phyloP scores from a whole-genome alignment of 2,888 invertebrate species.

The Ophioninae sp. region DNA sequence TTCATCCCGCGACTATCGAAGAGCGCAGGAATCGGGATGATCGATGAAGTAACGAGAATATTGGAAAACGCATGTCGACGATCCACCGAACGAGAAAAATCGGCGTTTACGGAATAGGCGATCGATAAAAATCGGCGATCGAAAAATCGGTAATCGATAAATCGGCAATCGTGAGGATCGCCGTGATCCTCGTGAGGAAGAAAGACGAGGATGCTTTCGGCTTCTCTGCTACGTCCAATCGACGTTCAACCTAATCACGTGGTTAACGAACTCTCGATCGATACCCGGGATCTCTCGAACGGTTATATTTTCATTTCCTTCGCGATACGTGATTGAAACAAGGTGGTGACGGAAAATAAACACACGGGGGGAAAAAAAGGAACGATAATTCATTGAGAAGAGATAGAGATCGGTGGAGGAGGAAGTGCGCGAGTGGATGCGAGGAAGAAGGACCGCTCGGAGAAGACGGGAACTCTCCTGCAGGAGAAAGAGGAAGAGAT shows the following conservation, averaged over 20 bases:
- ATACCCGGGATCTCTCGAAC: neutral
- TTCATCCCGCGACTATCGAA: slow-evolving; percentile 2
- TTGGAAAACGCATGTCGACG: slow-evolving; percentile 3
- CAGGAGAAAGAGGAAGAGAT: slow-evolving; percentile 78
- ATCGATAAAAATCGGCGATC: neutral
- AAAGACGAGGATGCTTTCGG: slow-evolving; percentile 60
- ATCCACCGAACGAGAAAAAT: neutral
- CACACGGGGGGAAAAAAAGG: neutral
- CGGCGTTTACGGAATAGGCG: no score
- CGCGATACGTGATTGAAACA: slow-evolving; percentile 19
- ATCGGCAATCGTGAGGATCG: slow-evolving; percentile 27
- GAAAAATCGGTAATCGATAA: neutral
- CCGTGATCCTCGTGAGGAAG: slow-evolving; percentile 42
- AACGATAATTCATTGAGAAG: neutral
- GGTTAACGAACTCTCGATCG: slow-evolving; percentile 37
- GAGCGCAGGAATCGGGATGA: neutral
- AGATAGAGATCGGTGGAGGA: slow-evolving; percentile 30
- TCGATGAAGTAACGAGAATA: neutral
- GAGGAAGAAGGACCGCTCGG: slow-evolving; percentile 70
- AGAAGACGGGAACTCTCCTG: slow-evolving; percentile 74
- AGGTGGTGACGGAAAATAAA: slow-evolving; percentile 33
- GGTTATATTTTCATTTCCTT: neutral
- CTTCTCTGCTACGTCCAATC: slow-evolving; percentile 69
- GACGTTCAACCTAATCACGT: slow-evolving; percentile 66
- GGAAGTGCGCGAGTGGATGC: slow-evolving; percentile 74